Evolutionary conservation across 2,888 invertebrate genomes (phyloP).

Genomic region (Opisthograptis luteolata): DNA sequence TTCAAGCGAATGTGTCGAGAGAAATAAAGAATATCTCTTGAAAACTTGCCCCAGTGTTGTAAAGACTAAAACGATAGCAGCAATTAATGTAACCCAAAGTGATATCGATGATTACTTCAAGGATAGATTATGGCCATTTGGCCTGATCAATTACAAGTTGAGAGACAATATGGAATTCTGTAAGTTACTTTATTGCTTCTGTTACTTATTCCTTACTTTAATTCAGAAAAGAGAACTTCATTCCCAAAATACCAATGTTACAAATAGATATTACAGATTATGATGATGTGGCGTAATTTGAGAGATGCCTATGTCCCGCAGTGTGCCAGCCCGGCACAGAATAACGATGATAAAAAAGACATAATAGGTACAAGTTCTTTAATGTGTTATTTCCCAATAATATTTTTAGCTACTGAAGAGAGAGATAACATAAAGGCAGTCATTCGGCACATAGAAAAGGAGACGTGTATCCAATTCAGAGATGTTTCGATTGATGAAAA

Average conservation of each 20-base stretch:
- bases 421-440: constrained; percentile 68
- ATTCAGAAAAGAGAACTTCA: too few species aligned
- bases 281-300: too few species aligned
- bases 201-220: too few species aligned
- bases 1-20: constrained; percentile 61
- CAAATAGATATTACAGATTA: too few species aligned
- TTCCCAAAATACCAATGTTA: too few species aligned
- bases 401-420: constrained; percentile 65
- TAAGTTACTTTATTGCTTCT: constrained; percentile 47
- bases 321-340: too few species aligned
- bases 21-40: constrained; percentile 65
- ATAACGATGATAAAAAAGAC: too few species aligned
- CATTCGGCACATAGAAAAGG: constrained; percentile 68
- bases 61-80: constrained; percentile 24
- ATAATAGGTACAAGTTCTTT: too few species aligned
- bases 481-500: constrained; percentile 39
- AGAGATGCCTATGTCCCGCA: too few species aligned
- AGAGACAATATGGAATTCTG: constrained; percentile 64
- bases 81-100: constrained; percentile 31
- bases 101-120: constrained; percentile 63
- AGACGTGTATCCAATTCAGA: constrained; percentile 68
- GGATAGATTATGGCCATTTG: constrained; percentile 65
- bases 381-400: background rate
- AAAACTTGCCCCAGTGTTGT: constrained; percentile 72
- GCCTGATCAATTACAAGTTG: constrained; percentile 61